phyloP scores from a whole-genome alignment of 35 echinoderm and acorn worm genomes.

The Acanthaster planci region DNA sequence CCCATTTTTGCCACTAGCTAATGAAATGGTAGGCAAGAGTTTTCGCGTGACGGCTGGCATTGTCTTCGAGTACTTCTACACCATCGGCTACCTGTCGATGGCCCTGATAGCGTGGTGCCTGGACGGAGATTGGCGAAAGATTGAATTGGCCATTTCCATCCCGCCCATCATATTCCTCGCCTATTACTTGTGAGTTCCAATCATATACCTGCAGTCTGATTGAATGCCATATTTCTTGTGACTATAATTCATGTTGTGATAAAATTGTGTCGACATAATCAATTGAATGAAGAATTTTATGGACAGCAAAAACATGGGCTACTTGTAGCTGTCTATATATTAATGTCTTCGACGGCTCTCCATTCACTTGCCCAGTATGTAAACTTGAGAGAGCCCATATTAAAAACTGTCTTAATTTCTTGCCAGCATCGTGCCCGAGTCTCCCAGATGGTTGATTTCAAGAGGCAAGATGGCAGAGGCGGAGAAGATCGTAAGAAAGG shows the following conservation, averaged over 20 bases:
- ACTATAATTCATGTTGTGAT: no score
- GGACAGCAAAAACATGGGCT: no score
- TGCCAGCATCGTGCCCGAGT: conserved; percentile 61
- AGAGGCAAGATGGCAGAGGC: conserved; percentile 50
- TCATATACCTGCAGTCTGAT: no score
- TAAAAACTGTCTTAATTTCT: no score
- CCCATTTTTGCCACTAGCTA: conserved; percentile 35
- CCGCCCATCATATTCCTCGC: conserved; percentile 55
- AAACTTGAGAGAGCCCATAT: no score
- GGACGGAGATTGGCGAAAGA: conserved; percentile 58
- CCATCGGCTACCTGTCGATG: conserved; percentile 38
- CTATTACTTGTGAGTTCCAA: conserved; percentile 48
- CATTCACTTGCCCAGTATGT: no score
- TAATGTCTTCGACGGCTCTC: no score
- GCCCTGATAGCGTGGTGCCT: conserved; percentile 52
- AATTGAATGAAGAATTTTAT: no score
- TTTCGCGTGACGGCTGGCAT: conserved; percentile 45
- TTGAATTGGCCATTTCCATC: conserved; percentile 49
- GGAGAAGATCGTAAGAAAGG: conserved; percentile 29
- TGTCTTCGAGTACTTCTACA: conserved; percentile 40
- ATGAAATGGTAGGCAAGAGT: conserved; percentile 52
- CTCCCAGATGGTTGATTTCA: conserved; percentile 57
- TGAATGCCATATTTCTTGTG: no score
- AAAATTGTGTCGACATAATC: no score
- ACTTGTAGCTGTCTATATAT: no score